phyloP scores from a whole-genome alignment of 2,113 vertebrate species.

The Dryoscopus gambensis region DNA sequence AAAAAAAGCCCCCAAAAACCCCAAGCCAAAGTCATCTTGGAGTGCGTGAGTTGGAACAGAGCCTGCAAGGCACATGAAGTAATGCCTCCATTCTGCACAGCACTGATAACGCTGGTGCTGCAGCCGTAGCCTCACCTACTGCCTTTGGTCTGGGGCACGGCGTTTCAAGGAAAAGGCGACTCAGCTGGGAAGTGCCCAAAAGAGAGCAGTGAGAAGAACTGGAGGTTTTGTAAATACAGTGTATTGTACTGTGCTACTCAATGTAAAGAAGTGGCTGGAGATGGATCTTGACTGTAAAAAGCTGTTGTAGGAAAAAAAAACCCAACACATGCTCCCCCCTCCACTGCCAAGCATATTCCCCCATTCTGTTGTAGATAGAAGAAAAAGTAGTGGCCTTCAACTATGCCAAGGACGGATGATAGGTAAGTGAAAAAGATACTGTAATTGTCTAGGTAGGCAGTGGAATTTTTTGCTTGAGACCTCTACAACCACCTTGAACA shows the following conservation, averaged over 20 bases:
- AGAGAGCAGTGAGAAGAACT: background rate
- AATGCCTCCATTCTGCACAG: background rate
- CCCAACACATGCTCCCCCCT: rapidly evolving
- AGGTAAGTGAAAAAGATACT: background rate
- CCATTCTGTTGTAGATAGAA: background rate
- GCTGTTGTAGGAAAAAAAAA: background rate
- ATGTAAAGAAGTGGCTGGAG: background rate
- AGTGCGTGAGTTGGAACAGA: background rate
- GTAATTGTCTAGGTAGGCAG: background rate
- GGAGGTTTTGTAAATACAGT: background rate
- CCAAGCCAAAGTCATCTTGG: background rate
- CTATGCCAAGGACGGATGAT: background rate
- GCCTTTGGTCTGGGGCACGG: background rate
- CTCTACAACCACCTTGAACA: background rate
- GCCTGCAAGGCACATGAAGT: background rate
- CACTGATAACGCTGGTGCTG: background rate
- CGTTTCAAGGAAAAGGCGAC: background rate
- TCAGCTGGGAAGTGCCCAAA: background rate
- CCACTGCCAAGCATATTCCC: background rate
- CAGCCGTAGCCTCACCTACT: background rate
- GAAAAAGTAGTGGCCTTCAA: background rate
- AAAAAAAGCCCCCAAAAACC: background rate
- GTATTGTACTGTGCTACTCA: background rate
- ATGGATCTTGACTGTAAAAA: background rate
- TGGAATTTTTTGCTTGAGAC: background rate